Conservation (phyloP, 2,888 invertebrate species). For the Clivina fossor region DNA sequence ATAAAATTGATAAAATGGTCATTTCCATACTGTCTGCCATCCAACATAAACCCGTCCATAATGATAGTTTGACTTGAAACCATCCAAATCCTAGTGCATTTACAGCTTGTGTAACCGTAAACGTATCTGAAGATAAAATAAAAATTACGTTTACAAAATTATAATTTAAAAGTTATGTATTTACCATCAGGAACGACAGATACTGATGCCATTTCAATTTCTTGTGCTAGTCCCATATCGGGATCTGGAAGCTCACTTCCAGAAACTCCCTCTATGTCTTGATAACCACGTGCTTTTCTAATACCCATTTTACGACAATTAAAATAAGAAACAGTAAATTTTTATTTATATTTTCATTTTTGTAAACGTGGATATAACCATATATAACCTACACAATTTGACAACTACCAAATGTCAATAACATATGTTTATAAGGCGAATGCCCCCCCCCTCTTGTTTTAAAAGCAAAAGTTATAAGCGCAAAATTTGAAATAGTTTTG, state of each 20-base stretch:
- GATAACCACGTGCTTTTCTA: slow-evolving; percentile 62
- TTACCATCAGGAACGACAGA: slow-evolving; percentile 79
- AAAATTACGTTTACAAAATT: too few species aligned
- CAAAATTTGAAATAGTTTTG: too few species aligned
- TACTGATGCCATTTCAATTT: slow-evolving; percentile 78
- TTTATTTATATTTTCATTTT: background rate
- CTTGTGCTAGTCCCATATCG: slow-evolving; percentile 55
- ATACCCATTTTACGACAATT: slow-evolving; percentile 49
- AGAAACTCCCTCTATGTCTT: slow-evolving; percentile 61
- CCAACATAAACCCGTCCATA: slow-evolving; percentile 86
- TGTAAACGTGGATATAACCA: slow-evolving; percentile 22
- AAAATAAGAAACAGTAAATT: background rate
- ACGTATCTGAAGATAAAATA: slow-evolving; percentile 66
- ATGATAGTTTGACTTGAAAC: slow-evolving; percentile 84
- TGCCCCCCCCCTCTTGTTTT: too few species aligned
- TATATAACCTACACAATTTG: slow-evolving; percentile 12
- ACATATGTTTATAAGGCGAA: slow-evolving; percentile 3
- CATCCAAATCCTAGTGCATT: slow-evolving; percentile 85
- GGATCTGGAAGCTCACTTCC: slow-evolving; percentile 56
- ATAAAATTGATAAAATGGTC: slow-evolving; percentile 92
- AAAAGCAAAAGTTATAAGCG: too few species aligned
- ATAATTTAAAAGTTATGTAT: slow-evolving; percentile 22
- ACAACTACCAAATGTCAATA: slow-evolving; percentile 16
- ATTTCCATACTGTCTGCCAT: slow-evolving; percentile 99
- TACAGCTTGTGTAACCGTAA: slow-evolving; percentile 83